Conservation (phyloP, 2,888 invertebrate species). For the Hymenopus coronatus region DNA sequence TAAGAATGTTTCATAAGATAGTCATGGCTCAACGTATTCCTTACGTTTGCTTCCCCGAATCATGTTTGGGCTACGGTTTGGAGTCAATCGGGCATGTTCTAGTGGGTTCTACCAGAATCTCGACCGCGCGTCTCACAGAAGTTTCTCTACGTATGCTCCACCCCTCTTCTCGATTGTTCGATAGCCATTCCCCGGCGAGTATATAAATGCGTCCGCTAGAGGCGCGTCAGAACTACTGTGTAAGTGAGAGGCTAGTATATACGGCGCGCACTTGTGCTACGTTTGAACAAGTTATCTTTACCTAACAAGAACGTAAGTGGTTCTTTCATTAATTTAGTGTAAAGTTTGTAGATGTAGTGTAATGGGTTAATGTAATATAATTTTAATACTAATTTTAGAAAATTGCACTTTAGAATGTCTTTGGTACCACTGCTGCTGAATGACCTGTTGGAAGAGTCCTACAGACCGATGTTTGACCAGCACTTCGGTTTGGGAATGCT, state of each 20-base stretch:
- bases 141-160: background rate
- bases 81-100: background rate
- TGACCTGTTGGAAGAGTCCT: background rate
- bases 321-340: too few species aligned
- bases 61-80: too few species aligned
- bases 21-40: background rate
- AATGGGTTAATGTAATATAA: too few species aligned
- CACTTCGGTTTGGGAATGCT: slow-evolving; percentile 41
- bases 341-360: too few species aligned
- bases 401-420: background rate
- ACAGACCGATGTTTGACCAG: slow-evolving; percentile 40
- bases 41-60: background rate
- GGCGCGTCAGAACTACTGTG: background rate
- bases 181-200: background rate
- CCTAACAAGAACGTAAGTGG: background rate
- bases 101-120: background rate
- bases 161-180: background rate
- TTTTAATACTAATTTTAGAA: too few species aligned
- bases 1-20: background rate
- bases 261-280: background rate
- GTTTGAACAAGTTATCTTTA: background rate
- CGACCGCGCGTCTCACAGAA: background rate
- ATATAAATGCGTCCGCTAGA: background rate
- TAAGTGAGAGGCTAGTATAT: background rate
- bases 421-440: background rate